These are phyloP conservation scores for Drosophila nannoptera DNA, from an alignment of 1,140 invertebrate species.

Conservation along the genomic window DNA sequence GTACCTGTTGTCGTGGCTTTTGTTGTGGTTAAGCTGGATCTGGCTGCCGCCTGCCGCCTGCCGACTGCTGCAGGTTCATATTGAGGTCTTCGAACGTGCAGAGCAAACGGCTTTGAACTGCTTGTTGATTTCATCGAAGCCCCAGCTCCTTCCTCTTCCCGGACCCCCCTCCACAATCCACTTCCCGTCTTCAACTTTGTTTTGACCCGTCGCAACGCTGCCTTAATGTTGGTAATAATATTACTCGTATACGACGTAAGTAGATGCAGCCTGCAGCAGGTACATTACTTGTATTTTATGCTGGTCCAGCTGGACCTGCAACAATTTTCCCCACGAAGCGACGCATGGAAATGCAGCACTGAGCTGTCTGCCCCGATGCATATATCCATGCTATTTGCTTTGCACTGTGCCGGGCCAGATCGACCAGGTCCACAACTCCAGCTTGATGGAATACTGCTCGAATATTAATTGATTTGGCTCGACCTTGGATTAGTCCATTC, in stretches of 20 bases:
- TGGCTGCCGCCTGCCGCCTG: slow-evolving; percentile 1
- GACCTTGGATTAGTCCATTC: too few relatives aligned
- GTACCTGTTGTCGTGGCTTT: slow-evolving; percentile 74
- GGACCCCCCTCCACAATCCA: slow-evolving; percentile 21
- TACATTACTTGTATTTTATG: slow-evolving; percentile 77
- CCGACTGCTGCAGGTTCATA: slow-evolving; percentile 31
- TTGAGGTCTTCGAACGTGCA: slow-evolving; percentile 40
- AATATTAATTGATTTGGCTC: too few relatives aligned
- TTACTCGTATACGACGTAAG: slow-evolving; percentile 59
- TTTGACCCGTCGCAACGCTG: slow-evolving; percentile 54
- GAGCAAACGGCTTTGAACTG: slow-evolving; percentile 32
- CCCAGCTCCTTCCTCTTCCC: slow-evolving; percentile 6
- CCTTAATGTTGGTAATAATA: slow-evolving; percentile 76
- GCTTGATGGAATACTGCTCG: too few relatives aligned
- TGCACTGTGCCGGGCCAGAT: too few relatives aligned
- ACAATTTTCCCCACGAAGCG: slow-evolving; percentile 10
- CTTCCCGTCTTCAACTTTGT: slow-evolving; percentile 40
- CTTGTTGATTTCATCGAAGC: slow-evolving; percentile 51
- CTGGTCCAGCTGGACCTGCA: slow-evolving; percentile 70
- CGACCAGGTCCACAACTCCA: too few relatives aligned
- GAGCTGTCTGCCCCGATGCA: neutral
- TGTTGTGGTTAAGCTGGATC: slow-evolving; percentile 44
- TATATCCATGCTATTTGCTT: neutral
- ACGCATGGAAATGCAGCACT: slow-evolving; percentile 28
- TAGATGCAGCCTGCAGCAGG: slow-evolving; percentile 54